Evolutionary conservation across 2,888 invertebrate species (phyloP).

Genomic region (Apomyelois bistriatella): DNA sequence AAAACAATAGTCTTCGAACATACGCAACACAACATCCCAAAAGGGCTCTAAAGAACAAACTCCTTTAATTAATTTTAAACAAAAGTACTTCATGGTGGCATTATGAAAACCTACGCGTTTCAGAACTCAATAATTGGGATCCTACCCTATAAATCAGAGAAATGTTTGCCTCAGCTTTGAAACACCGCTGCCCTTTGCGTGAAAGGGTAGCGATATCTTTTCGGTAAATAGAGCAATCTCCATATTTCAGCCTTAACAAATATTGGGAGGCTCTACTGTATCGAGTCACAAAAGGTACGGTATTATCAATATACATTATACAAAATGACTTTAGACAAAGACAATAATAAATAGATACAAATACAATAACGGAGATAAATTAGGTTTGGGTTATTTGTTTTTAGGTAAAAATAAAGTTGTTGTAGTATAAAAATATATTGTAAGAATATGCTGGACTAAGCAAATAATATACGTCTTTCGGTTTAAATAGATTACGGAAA

Average conservation of each 20-base stretch:
- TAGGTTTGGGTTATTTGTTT: no score
- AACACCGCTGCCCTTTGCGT: conserved; percentile 6
- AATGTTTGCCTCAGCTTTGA: conserved; percentile 5
- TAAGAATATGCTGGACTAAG: no score
- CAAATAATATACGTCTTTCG: no score
- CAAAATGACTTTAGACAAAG: conserved; percentile 15
- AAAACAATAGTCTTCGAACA: no score
- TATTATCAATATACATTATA: conserved; percentile 4
- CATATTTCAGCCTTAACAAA: conserved; percentile 34
- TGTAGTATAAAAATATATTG: no score
- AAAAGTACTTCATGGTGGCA: neutral
- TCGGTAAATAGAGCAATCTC: conserved; percentile 36
- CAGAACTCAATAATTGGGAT: neutral
- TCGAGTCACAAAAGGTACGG: conserved; percentile 8
- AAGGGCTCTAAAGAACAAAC: no score
- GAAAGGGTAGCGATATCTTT: conserved; percentile 22
- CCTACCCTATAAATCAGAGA: conserved; percentile 9
- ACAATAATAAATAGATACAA: neutral
- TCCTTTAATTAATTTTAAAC: no score
- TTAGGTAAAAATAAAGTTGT: no score
- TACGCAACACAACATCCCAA: no score
- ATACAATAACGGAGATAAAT: no score
- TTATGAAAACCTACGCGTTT: neutral
- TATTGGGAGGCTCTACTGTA: conserved; percentile 9
- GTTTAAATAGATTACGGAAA: no score